Base-by-base conservation (phyloP, 2,888 invertebrate species). In the Cosmia pyralina region DNA sequence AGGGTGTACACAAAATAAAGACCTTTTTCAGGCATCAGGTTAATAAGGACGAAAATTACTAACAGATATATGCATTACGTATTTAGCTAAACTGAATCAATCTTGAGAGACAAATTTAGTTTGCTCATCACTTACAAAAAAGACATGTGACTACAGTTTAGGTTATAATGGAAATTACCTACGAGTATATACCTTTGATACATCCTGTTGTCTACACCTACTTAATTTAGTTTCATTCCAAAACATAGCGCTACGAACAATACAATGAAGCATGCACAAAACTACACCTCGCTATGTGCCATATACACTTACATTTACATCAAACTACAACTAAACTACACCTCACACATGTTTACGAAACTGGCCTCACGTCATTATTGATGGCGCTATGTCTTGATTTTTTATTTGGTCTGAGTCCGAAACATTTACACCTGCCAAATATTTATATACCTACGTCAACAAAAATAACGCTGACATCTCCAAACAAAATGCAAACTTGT, bases 401-500 rank as follows among this genome's bases (percentile, higher is more conserved):
- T 28, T 28, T 28, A 28, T 28, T 28, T 28, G 28, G 28, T 28
- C 28, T 28, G 28, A 28, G 28, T 28, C 28, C 5, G 2, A 65
- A 58, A 57, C 1, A 59, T 67, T 34, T 48, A 48, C 80, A 83
- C 52, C 68, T 84, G 84, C 46, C 34, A 55, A 59, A 75, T 75
- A 75, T 62, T 52, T 60, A 67, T 34, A 48, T 22, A 70, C 22
- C 34, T 64, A 67, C 71, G 17, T 48, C 69, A 68, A 69, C 64
- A 71, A 58, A 77, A 76, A 77, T 84, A 84, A 77, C 67, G 60
- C 60, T 72, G 65, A 72, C 67, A 70, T 74, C 67, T 62, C 44
- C n/a, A 59, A 82, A 79, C 55, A 78, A 83, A 72, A 70, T 79
- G 79, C 79, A 74, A 76, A 69, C 69, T 71, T 60, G 67, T 64